Evolutionary conservation across 2,888 invertebrate species (phyloP), one percentile per base, ranked within the genome.

Genomic region (Cecidostiba fungosa): DNA sequence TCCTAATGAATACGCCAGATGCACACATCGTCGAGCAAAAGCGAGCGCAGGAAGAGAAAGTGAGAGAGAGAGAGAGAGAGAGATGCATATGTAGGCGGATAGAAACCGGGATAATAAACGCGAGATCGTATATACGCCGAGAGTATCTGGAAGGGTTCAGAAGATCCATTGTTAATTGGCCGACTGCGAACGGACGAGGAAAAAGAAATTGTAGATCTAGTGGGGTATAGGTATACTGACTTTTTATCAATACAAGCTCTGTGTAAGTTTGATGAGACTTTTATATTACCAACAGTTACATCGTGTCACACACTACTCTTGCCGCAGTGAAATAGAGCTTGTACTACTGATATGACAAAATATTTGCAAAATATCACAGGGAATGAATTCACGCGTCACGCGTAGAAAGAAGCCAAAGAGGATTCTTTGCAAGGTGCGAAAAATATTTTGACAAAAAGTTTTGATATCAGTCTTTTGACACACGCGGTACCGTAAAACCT

Each of bases 1-100:
- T 83, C 36, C 83, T 77, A 83, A 83, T 72, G 70, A 83, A 83
- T 59, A 32, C 70, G 43, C 43, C 77, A 72, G 50, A 36, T 10
- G n/a, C 36, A 59, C n/a, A 59, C 43, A 66, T 72, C 43, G 72
- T 43, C 43, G 72, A 66, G 14, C 29, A 14, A 29, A 66, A 72
- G 23, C 70, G 72, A 72, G 43, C 39, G 12, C 70, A 3, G 36
- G 32, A 0, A n/a, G 2, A 36, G 3, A 19, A 3, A 72, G 23
- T 19, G 39, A 77, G 76, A n/a, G 32, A 78, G 26, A 59, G 29
- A 43, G 62, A 77, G 66, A 12, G 16, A 62, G 77, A 39, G 32
- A 62, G 62, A 43, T 43, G 29, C 19, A 14, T 32, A 14, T n/a
- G 36, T 36, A 36, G 12, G 36, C 8, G n/a, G 43, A 47, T 39